These are phyloP conservation scores for Palythoa caribaeorum DNA, from an alignment of 92 coral and sea anemone species.

Conservation along the genomic window DNA sequence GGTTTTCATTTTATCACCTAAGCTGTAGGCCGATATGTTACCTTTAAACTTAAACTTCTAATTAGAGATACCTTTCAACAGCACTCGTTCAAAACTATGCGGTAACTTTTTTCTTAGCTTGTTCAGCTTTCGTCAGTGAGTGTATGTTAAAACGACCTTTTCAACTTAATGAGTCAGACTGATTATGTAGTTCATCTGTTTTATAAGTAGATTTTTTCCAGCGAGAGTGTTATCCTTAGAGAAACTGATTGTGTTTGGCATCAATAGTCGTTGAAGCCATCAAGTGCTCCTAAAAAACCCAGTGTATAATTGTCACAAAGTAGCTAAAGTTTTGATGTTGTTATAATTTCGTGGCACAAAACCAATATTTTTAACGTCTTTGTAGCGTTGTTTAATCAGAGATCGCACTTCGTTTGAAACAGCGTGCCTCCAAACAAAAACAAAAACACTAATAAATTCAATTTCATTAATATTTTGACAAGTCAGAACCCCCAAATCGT, in stretches of 20 bases:
- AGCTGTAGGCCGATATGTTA: neutral
- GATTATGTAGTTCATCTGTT: neutral
- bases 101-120: neutral
- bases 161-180: neutral
- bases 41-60: neutral
- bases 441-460: slow-evolving; percentile 14
- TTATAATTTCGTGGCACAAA: slow-evolving; percentile 22
- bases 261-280: neutral
- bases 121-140: neutral
- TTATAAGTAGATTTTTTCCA: neutral
- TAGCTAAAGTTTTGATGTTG: slow-evolving; percentile 26
- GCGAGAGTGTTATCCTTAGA: slow-evolving; percentile 27
- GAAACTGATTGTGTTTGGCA: slow-evolving; percentile 21
- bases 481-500: neutral
- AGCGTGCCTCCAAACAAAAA: slow-evolving; percentile 43
- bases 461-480: slow-evolving; percentile 6
- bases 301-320: slow-evolving; percentile 19
- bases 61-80: neutral
- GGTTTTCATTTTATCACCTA: neutral
- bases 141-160: neutral
- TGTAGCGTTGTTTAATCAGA: slow-evolving; percentile 40
- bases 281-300: slow-evolving; percentile 28
- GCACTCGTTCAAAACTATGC: slow-evolving; percentile 16
- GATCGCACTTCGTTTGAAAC: slow-evolving; percentile 2
- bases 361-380: slow-evolving; percentile 42